Evolutionary conservation across 2,888 invertebrate species (phyloP).

Genomic region (Standfussiana lucernea): DNA sequence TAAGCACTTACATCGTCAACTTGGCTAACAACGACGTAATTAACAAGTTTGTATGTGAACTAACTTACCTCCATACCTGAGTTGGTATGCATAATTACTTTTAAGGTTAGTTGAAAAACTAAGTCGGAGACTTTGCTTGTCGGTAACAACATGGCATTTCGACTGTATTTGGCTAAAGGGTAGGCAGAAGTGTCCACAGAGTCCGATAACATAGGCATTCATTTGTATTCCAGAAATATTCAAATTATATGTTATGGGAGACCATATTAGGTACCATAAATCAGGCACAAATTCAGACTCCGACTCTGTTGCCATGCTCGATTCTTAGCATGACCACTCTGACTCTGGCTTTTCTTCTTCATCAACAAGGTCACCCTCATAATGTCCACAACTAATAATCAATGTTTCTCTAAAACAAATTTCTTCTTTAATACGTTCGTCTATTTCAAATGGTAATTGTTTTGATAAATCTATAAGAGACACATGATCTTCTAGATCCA

Average conservation of each 20-base stretch:
- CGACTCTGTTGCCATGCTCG: constrained; percentile 71
- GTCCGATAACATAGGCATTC: no score
- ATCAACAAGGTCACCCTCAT: constrained; percentile 74
- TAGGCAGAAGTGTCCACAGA: neutral
- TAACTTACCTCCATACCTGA: constrained; percentile 3
- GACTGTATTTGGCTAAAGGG: neutral
- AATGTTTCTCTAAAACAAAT: constrained; percentile 90
- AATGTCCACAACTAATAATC: constrained; percentile 88
- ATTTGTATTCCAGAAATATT: no score
- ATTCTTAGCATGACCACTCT: constrained; percentile 83
- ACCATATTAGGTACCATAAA: no score
- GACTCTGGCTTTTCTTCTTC: constrained; percentile 81
- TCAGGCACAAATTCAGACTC: constrained; percentile 26
- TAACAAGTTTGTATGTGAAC: constrained; percentile 21
- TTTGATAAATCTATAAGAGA: constrained; percentile 84
- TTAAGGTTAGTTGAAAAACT: neutral
- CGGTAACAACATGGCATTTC: neutral
- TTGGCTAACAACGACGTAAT: constrained; percentile 19
- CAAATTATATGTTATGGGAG: no score
- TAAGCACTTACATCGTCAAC: neutral
- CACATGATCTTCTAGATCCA: constrained; percentile 74
- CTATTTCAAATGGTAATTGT: constrained; percentile 86
- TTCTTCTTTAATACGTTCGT: constrained; percentile 85
- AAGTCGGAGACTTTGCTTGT: neutral
- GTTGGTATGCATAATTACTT: constrained; percentile 6